These are phyloP conservation scores for Brachionus asplanchnoidis DNA, from an alignment of 1,140 invertebrate genomes.

Conservation along the genomic window DNA sequence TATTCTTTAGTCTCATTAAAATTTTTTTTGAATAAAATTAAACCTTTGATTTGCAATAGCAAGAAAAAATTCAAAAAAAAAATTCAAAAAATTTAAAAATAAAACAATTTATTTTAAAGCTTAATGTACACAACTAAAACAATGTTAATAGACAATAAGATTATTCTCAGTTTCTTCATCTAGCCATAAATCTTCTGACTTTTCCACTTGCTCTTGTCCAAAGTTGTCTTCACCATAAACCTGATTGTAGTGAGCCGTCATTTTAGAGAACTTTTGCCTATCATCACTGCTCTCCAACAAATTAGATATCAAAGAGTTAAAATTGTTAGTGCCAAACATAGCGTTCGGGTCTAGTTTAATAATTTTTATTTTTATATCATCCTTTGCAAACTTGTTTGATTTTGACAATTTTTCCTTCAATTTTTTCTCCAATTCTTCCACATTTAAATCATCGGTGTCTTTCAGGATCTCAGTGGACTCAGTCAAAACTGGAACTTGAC, in stretches of 20 bases:
- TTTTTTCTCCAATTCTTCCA: neutral
- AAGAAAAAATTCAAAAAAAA: neutral
- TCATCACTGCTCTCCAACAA: neutral
- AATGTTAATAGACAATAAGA: neutral
- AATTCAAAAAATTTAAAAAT: neutral
- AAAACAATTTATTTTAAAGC: neutral
- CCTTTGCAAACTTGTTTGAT: neutral
- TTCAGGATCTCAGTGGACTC: neutral
- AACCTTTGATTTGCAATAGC: neutral
- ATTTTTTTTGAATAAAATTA: neutral
- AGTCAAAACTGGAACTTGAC: neutral
- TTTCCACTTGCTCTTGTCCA: neutral
- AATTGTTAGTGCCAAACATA: neutral
- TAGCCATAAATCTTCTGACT: neutral
- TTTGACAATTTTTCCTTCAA: neutral
- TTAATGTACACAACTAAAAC: conserved; percentile 1
- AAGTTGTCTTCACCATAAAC: neutral
- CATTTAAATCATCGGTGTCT: neutral
- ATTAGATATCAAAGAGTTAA: neutral
- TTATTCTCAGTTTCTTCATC: neutral
- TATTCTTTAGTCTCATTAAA: neutral
- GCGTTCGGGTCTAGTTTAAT: neutral
- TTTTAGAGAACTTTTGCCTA: neutral
- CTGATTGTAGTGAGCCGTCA: neutral
- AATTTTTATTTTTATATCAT: conserved; percentile 9